Evolutionary conservation across 2,113 vertebrate genomes (phyloP), one percentile per base, ranked within the genome.

Genomic region (Lophotis ruficrista): DNA sequence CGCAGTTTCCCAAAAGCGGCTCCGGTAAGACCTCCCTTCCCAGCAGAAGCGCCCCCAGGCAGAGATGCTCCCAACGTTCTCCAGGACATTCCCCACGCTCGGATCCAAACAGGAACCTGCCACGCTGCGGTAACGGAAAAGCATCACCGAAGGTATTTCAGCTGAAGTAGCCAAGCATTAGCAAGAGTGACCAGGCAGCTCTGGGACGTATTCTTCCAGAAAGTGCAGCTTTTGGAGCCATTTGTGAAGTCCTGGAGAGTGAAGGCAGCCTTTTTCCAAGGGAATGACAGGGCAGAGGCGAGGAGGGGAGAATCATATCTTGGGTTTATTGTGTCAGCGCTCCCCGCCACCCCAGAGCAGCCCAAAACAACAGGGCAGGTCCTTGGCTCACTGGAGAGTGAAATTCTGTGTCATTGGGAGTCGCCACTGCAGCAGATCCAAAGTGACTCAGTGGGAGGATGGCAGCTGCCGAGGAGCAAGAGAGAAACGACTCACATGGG

Each of bases 21-120:
- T 78, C 60, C 0, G 3, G 7, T 25, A 25, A 70, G 64, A 81
- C 17, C 43, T 88, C 75, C 37, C 62, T 80, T 68, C 71, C 58
- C 88, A 77, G 90, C 62, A 90, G 61, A 71, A 71, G 69, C 0
- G 1, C 18, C 65, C 41, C 54, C 0, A 1, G 62, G 70, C 73
- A 92, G 61, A 81, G 92, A 76, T 61, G 75, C 66, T 93, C 41
- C 66, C 2, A 4, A 31, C 0, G 7, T 38, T 65, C 87, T 54
- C 83, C 88, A 92, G 88, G 79, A 84, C n/a, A 19, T 61, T 87
- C 82, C 75, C 85, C 62, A 72, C 0, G 0, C 41, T 77, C 69
- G 54, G 20, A 93, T 81, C 83, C 90, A 72, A 90, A 57, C 37
- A 83, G 68, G 88, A 95, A 93, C 41, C 62, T 60, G 58, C 50